phyloP scores from a whole-genome alignment of 2,113 vertebrate species.

The Mesembrinibis cayennensis region DNA sequence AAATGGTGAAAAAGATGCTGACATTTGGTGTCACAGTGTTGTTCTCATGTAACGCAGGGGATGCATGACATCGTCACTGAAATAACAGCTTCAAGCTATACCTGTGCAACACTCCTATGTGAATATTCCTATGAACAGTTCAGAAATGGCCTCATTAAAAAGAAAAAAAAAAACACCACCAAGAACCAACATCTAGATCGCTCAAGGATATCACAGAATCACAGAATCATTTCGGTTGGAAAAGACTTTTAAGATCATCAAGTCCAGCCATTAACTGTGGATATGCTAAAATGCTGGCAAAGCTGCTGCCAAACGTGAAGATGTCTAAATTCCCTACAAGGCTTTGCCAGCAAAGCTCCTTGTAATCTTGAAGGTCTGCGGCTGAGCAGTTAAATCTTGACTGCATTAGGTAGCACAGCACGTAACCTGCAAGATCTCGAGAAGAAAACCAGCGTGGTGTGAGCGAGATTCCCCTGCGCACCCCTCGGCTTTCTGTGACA shows the following conservation, averaged over 20 bases:
- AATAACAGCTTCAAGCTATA: not conserved
- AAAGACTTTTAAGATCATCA: no score
- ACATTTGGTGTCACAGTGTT: not conserved
- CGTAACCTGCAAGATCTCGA: not conserved
- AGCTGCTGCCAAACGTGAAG: not conserved
- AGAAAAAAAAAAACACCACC: not conserved
- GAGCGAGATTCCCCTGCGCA: not conserved
- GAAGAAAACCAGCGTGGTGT: not conserved
- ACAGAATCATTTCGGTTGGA: no score
- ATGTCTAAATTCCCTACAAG: not conserved
- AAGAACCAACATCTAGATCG: not conserved
- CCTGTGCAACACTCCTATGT: not conserved
- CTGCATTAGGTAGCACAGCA: not conserved
- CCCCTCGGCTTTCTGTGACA: not conserved
- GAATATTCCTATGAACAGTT: not conserved
- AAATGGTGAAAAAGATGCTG: not conserved
- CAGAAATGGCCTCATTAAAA: not conserved
- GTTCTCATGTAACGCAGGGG: fast-evolving
- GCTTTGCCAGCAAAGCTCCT: not conserved
- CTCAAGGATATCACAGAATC: not conserved
- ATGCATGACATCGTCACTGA: not conserved
- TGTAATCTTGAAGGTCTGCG: not conserved
- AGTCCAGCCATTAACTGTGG: no score
- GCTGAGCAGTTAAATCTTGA: not conserved
- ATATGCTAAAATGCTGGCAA: not conserved